Evolutionary conservation across 2,797 vertebrate genomes (phyloP).

Genomic region (Avahi laniger): DNA sequence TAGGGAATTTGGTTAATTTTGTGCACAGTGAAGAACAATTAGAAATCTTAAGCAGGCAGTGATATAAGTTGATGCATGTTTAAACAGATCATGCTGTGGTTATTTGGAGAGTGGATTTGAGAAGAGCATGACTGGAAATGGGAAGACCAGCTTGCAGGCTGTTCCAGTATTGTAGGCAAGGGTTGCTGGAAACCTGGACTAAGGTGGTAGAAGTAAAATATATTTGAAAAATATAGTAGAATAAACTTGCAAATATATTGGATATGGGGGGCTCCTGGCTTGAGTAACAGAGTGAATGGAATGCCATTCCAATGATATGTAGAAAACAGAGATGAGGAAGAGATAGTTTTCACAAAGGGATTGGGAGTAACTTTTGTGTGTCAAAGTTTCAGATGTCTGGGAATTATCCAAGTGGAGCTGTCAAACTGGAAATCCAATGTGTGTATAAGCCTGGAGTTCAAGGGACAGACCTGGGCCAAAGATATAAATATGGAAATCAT

Average conservation of each 20-base stretch:
- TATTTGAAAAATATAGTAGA: slow-evolving; percentile 31
- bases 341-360: not conserved
- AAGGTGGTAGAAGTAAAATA: not conserved
- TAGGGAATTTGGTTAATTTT: slow-evolving; percentile 1
- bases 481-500: slow-evolving; percentile 27
- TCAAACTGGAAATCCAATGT: slow-evolving; percentile 31
- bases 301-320: not conserved
- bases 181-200: not conserved
- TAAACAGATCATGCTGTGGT: not conserved
- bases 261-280: not conserved
- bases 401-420: slow-evolving; percentile 6
- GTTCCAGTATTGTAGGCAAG: not conserved
- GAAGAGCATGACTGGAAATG: not conserved
- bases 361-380: not conserved
- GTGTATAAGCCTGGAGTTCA: slow-evolving; percentile 5
- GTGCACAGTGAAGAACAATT: not conserved
- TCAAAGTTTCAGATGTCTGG: slow-evolving; percentile 26
- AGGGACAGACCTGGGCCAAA: not conserved
- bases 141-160: not conserved
- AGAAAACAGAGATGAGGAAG: not conserved
- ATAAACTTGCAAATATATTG: not conserved
- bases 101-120: not conserved
- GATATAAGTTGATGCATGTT: not conserved
- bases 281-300: not conserved
- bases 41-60: not conserved